A percentile compares a stretch with the other conserved stretches of the same genome.
Evolutionary conservation across 92 coral and sea anemone species (phyloP).

Genomic region (Meandrina meandrites): DNA sequence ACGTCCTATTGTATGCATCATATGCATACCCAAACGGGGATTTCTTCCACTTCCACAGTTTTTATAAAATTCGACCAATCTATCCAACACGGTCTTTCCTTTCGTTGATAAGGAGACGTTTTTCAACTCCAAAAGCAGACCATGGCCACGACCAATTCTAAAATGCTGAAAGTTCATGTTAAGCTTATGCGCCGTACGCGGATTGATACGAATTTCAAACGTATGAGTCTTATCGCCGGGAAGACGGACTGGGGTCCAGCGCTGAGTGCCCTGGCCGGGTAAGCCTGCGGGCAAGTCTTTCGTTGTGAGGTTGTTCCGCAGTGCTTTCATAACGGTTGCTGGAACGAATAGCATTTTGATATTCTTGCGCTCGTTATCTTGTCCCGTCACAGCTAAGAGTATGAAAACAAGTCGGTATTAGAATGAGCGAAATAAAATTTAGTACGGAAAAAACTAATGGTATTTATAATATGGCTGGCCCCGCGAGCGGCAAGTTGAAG

Average conservation of each 20-base stretch:
- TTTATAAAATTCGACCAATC: slow-evolving; percentile 42
- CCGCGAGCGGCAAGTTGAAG: too few species aligned
- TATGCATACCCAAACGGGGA: not conserved
- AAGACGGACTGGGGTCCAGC: slow-evolving; percentile 47
- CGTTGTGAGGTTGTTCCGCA: slow-evolving; percentile 32
- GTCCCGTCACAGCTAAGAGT: slow-evolving; percentile 14
- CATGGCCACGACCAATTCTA: slow-evolving; percentile 39
- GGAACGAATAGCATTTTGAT: slow-evolving; percentile 61
- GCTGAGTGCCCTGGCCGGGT: slow-evolving; percentile 34
- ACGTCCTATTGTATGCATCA: slow-evolving; percentile 7
- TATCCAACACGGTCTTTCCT: slow-evolving; percentile 17
- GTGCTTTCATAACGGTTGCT: slow-evolving; percentile 38
- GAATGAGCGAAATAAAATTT: not conserved
- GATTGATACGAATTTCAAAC: slow-evolving; percentile 46
- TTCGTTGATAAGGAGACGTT: slow-evolving; percentile 40
- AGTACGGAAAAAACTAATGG: not conserved
- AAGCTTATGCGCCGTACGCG: slow-evolving; percentile 13
- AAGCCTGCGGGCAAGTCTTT: slow-evolving; percentile 29
- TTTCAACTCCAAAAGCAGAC: slow-evolving; percentile 51
- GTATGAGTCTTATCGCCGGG: slow-evolving; percentile 44
- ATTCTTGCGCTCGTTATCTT: slow-evolving; percentile 34
- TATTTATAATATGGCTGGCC: too few species aligned
- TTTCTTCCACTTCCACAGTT: slow-evolving; percentile 25
- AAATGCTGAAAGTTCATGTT: slow-evolving; percentile 37
- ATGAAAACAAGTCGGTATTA: not conserved